phyloP scores from a whole-genome alignment of 2,797 vertebrate species.

The Sphenodon punctatus region DNA sequence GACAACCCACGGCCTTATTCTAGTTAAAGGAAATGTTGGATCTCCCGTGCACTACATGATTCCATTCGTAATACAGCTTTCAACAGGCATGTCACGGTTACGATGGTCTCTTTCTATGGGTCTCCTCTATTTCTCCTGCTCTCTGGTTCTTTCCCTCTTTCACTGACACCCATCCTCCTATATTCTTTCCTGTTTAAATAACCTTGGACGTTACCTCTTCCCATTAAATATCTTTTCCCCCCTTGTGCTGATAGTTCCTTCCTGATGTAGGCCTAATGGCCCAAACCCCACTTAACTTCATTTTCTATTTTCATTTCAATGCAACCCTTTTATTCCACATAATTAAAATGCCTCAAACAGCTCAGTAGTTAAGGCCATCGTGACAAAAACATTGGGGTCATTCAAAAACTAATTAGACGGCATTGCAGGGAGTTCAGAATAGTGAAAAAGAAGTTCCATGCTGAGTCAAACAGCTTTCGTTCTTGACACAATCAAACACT shows the following conservation, averaged over 20 bases:
- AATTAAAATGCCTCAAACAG: conserved; percentile 4
- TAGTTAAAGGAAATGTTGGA: no score
- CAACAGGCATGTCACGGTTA: no score
- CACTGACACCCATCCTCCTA: neutral
- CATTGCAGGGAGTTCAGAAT: neutral
- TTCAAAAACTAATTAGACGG: conserved; percentile 36
- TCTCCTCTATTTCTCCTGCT: neutral
- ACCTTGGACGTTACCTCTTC: no score
- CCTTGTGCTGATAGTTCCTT: neutral
- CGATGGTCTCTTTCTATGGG: fast-evolving
- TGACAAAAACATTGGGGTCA: conserved; percentile 26
- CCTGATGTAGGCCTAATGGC: fast-evolving
- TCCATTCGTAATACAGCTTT: no score
- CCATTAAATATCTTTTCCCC: neutral
- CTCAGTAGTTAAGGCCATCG: neutral
- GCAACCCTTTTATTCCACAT: conserved; percentile 9
- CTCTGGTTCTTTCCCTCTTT: neutral
- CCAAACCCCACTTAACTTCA: neutral
- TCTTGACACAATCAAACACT: neutral
- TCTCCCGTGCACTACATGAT: no score
- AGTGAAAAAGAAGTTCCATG: neutral
- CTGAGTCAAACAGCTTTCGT: neutral
- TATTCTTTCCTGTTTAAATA: neutral
- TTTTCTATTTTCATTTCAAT: conserved; percentile 2
- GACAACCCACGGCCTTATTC: no score